Base-by-base conservation (phyloP, 2,888 invertebrate genomes). In the Cynaeus angustus region DNA sequence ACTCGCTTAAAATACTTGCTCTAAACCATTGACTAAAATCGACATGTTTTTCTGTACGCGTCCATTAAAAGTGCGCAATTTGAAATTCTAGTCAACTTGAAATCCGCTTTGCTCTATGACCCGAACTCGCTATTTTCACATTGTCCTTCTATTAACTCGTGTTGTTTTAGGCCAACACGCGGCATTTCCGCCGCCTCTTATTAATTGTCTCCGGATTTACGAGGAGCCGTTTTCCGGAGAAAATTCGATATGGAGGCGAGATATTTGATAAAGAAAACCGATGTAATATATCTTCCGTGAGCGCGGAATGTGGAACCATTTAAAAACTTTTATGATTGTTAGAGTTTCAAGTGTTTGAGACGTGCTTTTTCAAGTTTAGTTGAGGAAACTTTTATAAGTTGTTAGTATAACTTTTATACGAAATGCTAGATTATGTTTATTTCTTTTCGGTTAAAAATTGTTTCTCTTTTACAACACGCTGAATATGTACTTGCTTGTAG, bases 301-400 rank as follows among this genome's bases (percentile, higher is more conserved):
- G 77, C 75, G 70, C 74, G 75, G 75, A 78, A 79, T 78, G 78
- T 74, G 72, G 75, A 79, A 77, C 74, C 76, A 75, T 79, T 80
- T 78, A 80, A 79, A 79, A 80, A 78, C 78, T 80, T 80, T 79
- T 79, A 79, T 74, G 72, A 71, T 78, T 79, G 79, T 79, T 75
- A 64, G 76, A 79, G 77, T 79, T 79, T 77, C 73, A 76, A 78
- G 77, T 76, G 75, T 77, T 77, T 71, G 76, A 74, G 77, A 77
- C 78, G 77, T 78, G 76, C 75, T 74, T 76, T 75, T 77, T 77
- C 75, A 77, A 75, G 76, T 79, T 77, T 77, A 77, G 75, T 75
- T 70, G 68, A 58, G 50, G 38, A 48, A 75, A 78, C 73, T 77
- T 78, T 78, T 74, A 73, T 73, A 74, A 78, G 78, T 76, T 77